phyloP scores from a whole-genome alignment of 2,113 vertebrate genomes.

The Diglossa brunneiventris region DNA sequence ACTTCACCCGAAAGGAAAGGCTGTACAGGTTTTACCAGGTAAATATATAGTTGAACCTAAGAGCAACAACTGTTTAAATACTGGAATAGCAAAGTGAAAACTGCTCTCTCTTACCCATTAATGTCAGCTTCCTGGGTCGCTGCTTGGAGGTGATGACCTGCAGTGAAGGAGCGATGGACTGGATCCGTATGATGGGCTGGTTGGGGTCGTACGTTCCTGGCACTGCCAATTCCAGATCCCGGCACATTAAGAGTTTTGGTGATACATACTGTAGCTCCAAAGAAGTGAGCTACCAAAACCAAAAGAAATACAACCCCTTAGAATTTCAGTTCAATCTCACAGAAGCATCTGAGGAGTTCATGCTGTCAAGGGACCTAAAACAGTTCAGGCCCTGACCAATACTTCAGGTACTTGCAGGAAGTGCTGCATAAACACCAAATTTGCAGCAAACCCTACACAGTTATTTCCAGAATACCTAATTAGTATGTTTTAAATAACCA shows the following conservation, averaged over 20 bases:
- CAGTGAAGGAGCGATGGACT: conserved; percentile 93
- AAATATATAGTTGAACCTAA: background rate
- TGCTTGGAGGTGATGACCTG: conserved; percentile 99
- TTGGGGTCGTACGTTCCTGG: conserved; percentile 97
- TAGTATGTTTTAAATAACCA: background rate
- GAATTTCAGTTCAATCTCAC: background rate
- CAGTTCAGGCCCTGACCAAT: background rate
- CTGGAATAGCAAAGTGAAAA: background rate
- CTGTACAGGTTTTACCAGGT: background rate
- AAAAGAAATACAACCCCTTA: background rate
- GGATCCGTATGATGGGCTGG: conserved; percentile 95
- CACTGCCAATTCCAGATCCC: conserved; percentile 93
- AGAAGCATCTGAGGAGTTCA: background rate
- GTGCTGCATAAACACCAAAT: background rate
- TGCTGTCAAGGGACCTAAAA: background rate
- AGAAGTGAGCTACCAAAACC: conserved; percentile 85
- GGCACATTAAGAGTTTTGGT: conserved; percentile 97
- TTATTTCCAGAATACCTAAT: background rate
- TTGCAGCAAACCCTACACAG: background rate
- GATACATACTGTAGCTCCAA: conserved; percentile 96
- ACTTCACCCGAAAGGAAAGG: background rate
- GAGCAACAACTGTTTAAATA: background rate
- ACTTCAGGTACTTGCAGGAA: background rate
- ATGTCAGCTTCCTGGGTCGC: conserved; percentile 92
- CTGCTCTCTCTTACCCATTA: conserved; percentile 87